Base-by-base conservation (phyloP, 2,797 vertebrate species). In the Catharus ustulatus region DNA sequence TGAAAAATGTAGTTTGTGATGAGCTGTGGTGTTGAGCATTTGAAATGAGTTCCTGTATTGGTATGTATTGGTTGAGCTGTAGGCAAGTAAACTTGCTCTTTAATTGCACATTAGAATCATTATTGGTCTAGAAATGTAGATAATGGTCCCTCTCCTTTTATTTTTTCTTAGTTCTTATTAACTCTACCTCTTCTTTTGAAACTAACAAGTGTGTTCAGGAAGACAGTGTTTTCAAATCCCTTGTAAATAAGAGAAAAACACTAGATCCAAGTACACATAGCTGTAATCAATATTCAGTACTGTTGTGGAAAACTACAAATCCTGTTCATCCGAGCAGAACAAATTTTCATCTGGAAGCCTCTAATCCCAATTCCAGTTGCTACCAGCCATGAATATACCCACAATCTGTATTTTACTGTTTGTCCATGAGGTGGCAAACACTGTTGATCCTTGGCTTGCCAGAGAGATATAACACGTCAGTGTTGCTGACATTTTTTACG, bases 401-500 rank as follows among this genome's bases (percentile, higher is more conserved):
- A 17, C 24, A 55, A 46, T 89, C 58, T 88, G 67, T 90, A 43
- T 86, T 95, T 91, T 91, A 30, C 61, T 40, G 24, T 66, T 90
- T 87, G 66, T 93, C 89, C 87, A 71, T 89, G 84, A 91, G 62
- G 51, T 89, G 87, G 92, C 92, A 96, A 93, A 38, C 66, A 23
- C 30, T 77, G 49, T 87, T 91, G 84, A 58, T 94, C 78, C 68
- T 91, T 94, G 72, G 22, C n/a, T 78, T 83, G 51, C 76, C 49
- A 13, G 57, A 61, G 38, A 52, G 15, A 29, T 77, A 34, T 2
- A 84, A 32, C 2, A 2, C 40, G 27, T 46, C 79, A 11, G n/a
- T 18, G 9, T 40, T 77, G 38, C 46, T 81, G 67, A 3, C 75
- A 17, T 49, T 40, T 83, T 52, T 89, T 71, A 62, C 2, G 0